A percentile compares a stretch with the other conserved stretches of the same genome.
These are phyloP conservation scores for Ictalurus punctatus DNA, from an alignment of 2,113 vertebrate genomes.

Conservation along the genomic window DNA sequence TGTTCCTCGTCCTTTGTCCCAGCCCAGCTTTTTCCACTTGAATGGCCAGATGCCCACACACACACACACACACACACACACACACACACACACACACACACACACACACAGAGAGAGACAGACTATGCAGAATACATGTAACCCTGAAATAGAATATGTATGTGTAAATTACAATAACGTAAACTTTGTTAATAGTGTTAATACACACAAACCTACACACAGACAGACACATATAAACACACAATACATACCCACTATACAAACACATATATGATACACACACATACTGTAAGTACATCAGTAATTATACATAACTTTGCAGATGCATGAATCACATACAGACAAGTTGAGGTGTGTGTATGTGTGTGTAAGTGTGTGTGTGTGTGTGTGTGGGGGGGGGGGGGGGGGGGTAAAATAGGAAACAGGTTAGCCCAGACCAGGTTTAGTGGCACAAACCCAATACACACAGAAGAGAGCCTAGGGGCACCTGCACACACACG, in stretches of 20 bases:
- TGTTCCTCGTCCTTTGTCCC: constrained; percentile 46
- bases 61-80: constrained; percentile 35
- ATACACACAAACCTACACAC: not conserved
- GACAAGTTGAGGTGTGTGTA: constrained; percentile 16
- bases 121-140: not conserved
- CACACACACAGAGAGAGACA: not conserved
- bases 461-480: constrained; percentile 66
- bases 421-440: constrained; percentile 72
- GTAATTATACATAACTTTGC: not conserved
- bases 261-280: constrained; percentile 7
- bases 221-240: not conserved
- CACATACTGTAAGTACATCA: not conserved
- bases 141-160: not conserved
- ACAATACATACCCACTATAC: constrained; percentile 3
- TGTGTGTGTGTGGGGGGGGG: constrained; percentile 15
- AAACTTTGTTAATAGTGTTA: not conserved
- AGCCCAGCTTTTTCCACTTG: constrained; percentile 27
- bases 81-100: not conserved
- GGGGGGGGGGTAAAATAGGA: constrained; percentile 57
- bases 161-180: not conserved
- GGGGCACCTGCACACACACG: constrained; percentile 58
- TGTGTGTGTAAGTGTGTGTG: constrained; percentile 33
- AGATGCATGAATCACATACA: constrained; percentile 10
- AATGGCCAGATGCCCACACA: not conserved
- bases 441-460: constrained; percentile 72